A percentile compares a stretch with the other conserved stretches of the same genome.
These are phyloP conservation scores for Drosophila phalerata DNA, from an alignment of 2,888 invertebrate species.

Conservation along the genomic window DNA sequence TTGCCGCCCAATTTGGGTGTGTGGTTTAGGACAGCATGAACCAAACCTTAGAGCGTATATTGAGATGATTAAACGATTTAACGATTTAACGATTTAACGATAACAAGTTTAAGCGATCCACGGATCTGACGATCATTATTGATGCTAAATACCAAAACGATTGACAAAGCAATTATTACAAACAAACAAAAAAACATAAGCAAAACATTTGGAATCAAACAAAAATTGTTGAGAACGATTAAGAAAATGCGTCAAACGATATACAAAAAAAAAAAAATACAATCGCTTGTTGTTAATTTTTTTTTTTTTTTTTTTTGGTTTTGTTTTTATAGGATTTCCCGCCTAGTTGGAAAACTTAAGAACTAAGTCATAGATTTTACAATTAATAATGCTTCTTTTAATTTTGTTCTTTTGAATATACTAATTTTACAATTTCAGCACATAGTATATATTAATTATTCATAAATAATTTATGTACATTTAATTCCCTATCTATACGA, in stretches of 20 bases:
- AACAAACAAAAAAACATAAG: slow-evolving; percentile 2
- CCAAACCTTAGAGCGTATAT: slow-evolving; percentile 36
- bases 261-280: slow-evolving; percentile 3
- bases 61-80: slow-evolving; percentile 29
- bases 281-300: slow-evolving; percentile 39
- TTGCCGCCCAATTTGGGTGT: slow-evolving; percentile 29
- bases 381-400: slow-evolving; percentile 26
- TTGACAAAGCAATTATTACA: slow-evolving; percentile 10
- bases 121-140: slow-evolving; percentile 16
- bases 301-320: slow-evolving; percentile 15
- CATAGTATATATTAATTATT: slow-evolving; percentile 50
- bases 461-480: slow-evolving; percentile 36
- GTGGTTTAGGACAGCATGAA: slow-evolving; percentile 27
- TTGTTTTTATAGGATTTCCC: slow-evolving; percentile 7
- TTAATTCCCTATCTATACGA: slow-evolving; percentile 13
- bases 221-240: slow-evolving; percentile 18
- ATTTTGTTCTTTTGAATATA: slow-evolving; percentile 7
- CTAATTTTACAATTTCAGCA: slow-evolving; percentile 49
- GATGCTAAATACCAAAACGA: slow-evolving; percentile 54
- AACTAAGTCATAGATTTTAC: slow-evolving; percentile 74
- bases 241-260: slow-evolving; percentile 17
- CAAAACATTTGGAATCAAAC: slow-evolving; percentile 22
- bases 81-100: no score
- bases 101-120: slow-evolving; percentile 11
- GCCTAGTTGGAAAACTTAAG: slow-evolving; percentile 57